phyloP scores from a whole-genome alignment of 2,888 invertebrate species.

The Euspilapteryx auroguttella region DNA sequence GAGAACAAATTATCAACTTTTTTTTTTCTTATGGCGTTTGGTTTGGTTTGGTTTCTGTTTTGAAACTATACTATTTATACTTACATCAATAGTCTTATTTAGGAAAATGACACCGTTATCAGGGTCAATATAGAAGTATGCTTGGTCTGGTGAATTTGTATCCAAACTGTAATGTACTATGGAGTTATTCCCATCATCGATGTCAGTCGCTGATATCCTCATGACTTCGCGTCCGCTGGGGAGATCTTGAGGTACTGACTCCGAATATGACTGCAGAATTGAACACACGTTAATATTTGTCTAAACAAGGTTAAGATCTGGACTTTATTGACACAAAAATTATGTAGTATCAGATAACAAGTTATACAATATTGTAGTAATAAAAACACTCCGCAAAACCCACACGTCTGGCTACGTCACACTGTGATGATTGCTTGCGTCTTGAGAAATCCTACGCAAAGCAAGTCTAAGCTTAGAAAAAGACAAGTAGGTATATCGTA shows the following conservation, averaged over 20 bases:
- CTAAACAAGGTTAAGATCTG: no score
- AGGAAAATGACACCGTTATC: slow-evolving; percentile 84
- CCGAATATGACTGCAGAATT: slow-evolving; percentile 51
- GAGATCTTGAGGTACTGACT: slow-evolving; percentile 83
- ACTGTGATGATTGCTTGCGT: no score
- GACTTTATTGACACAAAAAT: no score
- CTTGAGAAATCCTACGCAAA: no score
- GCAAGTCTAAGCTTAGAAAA: slow-evolving; percentile 57
- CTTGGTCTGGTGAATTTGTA: slow-evolving; percentile 46
- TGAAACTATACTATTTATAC: no score
- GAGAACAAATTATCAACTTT: no score
- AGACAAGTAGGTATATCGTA: slow-evolving; percentile 28
- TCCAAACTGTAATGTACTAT: slow-evolving; percentile 72
- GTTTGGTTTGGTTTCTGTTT: no score
- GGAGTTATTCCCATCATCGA: slow-evolving; percentile 91
- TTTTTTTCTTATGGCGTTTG: no score
- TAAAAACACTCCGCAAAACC: no score
- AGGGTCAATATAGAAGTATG: slow-evolving; percentile 80
- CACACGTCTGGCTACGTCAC: no score
- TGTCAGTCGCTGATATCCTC: slow-evolving; percentile 90
- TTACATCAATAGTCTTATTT: slow-evolving; percentile 66
- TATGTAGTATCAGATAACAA: no score
- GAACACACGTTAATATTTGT: not conserved
- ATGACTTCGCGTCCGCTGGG: slow-evolving; percentile 74
- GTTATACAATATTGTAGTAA: no score